Evolutionary conservation across 2,113 vertebrate genomes (phyloP).

Genomic region (Lepus americanus): DNA sequence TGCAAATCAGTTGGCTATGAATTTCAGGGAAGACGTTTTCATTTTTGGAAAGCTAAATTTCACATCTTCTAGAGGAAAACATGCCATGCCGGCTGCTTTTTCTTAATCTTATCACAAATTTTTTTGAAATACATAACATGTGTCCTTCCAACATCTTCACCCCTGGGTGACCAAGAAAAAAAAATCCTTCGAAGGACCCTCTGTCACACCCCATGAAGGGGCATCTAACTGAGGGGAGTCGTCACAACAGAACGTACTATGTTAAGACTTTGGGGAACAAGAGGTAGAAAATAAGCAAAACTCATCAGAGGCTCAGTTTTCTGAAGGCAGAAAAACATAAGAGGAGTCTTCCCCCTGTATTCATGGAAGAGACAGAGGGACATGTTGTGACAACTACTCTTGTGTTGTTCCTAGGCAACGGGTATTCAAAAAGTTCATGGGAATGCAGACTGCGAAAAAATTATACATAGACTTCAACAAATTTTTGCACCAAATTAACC

Average conservation of each 20-base stretch:
- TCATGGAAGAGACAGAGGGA: neutral
- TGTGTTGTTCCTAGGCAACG: neutral
- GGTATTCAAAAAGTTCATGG: too few species aligned
- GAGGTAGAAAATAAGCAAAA: neutral
- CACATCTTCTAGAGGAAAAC: slow-evolving; percentile 55
- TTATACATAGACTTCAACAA: too few species aligned
- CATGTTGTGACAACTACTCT: neutral
- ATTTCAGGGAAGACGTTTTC: slow-evolving; percentile 67
- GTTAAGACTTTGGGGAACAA: neutral
- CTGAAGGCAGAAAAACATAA: neutral
- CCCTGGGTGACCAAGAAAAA: slow-evolving; percentile 1
- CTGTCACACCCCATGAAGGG: neutral
- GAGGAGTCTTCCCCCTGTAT: neutral
- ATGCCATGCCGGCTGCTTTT: neutral
- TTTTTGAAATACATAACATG: slow-evolving; percentile 22
- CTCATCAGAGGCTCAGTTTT: neutral
- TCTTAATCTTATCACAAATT: slow-evolving; percentile 44
- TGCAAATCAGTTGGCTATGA: slow-evolving; percentile 66
- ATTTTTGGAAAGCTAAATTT: slow-evolving; percentile 74
- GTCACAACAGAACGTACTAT: neutral
- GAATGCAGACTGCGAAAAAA: too few species aligned
- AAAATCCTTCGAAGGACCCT: slow-evolving; percentile 31
- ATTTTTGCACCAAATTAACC: too few species aligned
- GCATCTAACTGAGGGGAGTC: neutral
- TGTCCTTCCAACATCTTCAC: slow-evolving; percentile 22